These are phyloP conservation scores for Phania funesta DNA, from an alignment of 2,888 invertebrate species.

Conservation along the genomic window DNA sequence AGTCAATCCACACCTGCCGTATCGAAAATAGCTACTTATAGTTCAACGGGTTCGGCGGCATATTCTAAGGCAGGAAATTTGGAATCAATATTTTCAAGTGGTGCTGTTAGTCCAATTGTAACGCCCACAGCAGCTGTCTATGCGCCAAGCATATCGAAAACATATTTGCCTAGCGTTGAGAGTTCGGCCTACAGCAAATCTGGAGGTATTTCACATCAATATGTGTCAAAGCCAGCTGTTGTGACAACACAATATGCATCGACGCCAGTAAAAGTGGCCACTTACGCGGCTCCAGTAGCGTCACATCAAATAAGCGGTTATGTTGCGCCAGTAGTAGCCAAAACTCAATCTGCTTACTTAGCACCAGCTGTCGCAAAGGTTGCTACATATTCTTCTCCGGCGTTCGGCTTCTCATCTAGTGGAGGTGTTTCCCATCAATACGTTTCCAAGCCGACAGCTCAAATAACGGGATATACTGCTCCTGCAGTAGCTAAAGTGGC, in stretches of 20 bases:
- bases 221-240: slow-evolving; percentile 43
- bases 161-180: slow-evolving; percentile 70
- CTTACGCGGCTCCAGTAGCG: slow-evolving; percentile 66
- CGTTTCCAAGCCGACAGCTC: slow-evolving; percentile 43
- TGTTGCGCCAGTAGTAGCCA: slow-evolving; percentile 69
- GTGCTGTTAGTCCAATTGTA: slow-evolving; percentile 35
- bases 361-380: slow-evolving; percentile 57
- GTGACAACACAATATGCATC: slow-evolving; percentile 57
- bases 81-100: slow-evolving; percentile 70
- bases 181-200: slow-evolving; percentile 48
- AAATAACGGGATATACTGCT: slow-evolving; percentile 55
- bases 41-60: slow-evolving; percentile 66
- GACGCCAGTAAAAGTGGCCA: slow-evolving; percentile 68
- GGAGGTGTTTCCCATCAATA: slow-evolving; percentile 49
- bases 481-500: slow-evolving; percentile 66
- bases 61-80: slow-evolving; percentile 72
- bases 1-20: slow-evolving; percentile 72
- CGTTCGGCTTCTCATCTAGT: slow-evolving; percentile 51
- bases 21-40: slow-evolving; percentile 71
- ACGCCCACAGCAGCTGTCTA: slow-evolving; percentile 68
- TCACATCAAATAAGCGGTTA: slow-evolving; percentile 68
- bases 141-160: slow-evolving; percentile 72
- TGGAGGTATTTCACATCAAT: slow-evolving; percentile 46
- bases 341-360: slow-evolving; percentile 73
- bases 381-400: slow-evolving; percentile 38